Evolutionary conservation across 2,113 vertebrate species (phyloP), one percentile per base, ranked within the genome.

Genomic region (Alligator mississippiensis): DNA sequence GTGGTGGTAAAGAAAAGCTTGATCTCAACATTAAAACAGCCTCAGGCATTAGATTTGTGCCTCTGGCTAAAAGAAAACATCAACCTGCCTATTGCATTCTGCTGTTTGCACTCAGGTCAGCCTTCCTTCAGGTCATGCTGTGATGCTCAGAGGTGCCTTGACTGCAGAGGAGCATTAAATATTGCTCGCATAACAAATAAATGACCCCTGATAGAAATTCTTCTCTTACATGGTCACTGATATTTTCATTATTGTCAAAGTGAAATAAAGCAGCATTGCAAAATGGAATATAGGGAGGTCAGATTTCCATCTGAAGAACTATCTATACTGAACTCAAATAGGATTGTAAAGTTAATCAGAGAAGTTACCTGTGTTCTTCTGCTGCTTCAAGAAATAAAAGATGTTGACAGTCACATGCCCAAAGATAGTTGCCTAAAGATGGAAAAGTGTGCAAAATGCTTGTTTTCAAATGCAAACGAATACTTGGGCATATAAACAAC

Each of bases 61-160:
- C 58, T 90, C 79, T 72, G 12, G 9, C 66, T 88, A 72, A 77
- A 34, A 93, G 74, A 28, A 95, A 97, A 90, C 57, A 18, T 62
- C 30, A 93, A 81, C 22, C 60, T 55, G 4, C 27, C 21, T 80
- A 2, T 87, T 80, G 24, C 21, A 12, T 75, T 95, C 79, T 91
- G 75, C 55, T 66, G 22, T 60, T 95, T 84, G 92, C 21, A 77
- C 4, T 90, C 80, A 84, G 86, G 84, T 66, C 22, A 55, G 38
- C 55, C 87, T 96, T 72, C 58, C 38, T 30, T 38, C 70, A 77
- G 84, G 59, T 77, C 22, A 34, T 75, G 12, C 19, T 84, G 21
- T 47, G 66, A 86, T 34, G 54, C 24, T 92, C 87, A 86, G 6
- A 28, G 83, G 85, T 77, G 12, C 63, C 47, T 90, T 87, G 30